phyloP scores from a whole-genome alignment of 2,797 vertebrate species.

The Alcedo atthis region DNA sequence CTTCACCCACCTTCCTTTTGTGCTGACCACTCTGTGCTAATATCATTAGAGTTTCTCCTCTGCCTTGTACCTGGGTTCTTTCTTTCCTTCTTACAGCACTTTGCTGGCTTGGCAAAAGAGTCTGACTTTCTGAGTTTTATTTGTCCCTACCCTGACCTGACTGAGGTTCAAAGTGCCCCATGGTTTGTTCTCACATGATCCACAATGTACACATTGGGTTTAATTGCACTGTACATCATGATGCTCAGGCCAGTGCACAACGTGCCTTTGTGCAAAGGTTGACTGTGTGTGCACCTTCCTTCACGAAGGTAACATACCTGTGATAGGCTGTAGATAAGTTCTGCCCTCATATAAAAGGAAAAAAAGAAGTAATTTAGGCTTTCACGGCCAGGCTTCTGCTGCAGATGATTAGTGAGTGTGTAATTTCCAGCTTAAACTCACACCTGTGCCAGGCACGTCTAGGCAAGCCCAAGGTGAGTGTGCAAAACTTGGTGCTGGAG shows the following conservation, averaged over 20 bases:
- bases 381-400: not conserved
- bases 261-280: not conserved
- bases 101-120: not conserved
- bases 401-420: not conserved
- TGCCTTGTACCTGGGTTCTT: not conserved
- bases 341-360: not conserved
- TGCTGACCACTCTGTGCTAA: not conserved
- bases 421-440: not conserved
- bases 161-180: not conserved
- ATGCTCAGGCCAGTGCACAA: fast-evolving
- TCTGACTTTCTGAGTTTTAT: not conserved
- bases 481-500: not conserved
- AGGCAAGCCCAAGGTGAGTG: not conserved
- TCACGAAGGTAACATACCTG: not conserved
- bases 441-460: not conserved
- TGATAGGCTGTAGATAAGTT: not conserved
- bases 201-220: not conserved
- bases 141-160: not conserved
- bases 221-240: not conserved
- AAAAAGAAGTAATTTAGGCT: not conserved
- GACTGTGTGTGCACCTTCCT: not conserved
- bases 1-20: not conserved
- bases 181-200: not conserved
- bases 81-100: not conserved
- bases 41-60: not conserved